Conservation (phyloP, 2,113 vertebrate genomes). For the Cygnus atratus region DNA sequence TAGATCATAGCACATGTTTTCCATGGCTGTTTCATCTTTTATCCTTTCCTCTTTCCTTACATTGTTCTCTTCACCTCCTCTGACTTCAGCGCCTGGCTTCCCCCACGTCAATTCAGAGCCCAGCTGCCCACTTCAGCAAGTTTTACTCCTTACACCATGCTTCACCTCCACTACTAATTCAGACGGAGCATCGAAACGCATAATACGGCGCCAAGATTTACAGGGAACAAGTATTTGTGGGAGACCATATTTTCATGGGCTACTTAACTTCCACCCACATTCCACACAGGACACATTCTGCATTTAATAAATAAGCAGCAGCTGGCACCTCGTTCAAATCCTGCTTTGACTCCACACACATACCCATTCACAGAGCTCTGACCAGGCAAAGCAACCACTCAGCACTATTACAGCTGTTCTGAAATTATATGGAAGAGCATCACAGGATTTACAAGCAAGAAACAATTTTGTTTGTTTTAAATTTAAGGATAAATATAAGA, state of each 20-base stretch:
- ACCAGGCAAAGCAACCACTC: background rate
- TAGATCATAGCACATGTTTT: background rate
- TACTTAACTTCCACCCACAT: no score
- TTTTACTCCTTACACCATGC: background rate
- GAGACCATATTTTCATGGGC: background rate
- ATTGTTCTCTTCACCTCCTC: constrained; percentile 39
- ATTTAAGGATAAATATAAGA: background rate
- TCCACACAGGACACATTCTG: no score
- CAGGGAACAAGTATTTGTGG: fast-evolving
- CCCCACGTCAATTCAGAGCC: background rate
- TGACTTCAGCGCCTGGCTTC: background rate
- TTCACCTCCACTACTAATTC: background rate
- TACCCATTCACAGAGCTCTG: background rate
- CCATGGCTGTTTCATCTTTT: background rate
- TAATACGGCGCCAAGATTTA: fast-evolving
- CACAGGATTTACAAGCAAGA: background rate
- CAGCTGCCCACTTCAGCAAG: background rate
- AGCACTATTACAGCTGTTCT: no score
- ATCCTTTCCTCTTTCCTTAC: constrained; percentile 43
- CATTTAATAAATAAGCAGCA: no score
- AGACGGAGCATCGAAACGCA: fast-evolving
- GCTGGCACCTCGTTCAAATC: background rate
- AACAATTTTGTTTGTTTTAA: no score
- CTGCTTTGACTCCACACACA: no score
- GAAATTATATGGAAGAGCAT: background rate